Conservation (phyloP, 2,888 invertebrate genomes). For the Nebria salina region DNA sequence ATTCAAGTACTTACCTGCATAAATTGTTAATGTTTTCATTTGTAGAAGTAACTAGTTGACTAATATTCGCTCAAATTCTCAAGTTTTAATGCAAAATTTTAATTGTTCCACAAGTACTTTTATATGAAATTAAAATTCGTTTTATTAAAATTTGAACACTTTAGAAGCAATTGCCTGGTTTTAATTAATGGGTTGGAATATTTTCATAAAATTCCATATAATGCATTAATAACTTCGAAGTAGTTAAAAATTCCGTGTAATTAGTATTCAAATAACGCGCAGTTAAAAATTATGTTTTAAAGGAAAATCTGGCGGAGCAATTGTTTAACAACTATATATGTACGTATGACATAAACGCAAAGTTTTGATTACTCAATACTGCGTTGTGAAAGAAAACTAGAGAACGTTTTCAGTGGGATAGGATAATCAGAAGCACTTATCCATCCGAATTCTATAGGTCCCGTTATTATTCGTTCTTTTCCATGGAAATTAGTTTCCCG, state of each 20-base stretch:
- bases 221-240: no score
- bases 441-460: constrained; percentile 41
- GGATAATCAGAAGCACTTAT: constrained; percentile 44
- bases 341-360: constrained; percentile 15
- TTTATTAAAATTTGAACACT: background rate
- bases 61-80: background rate
- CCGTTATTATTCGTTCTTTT: constrained; percentile 10
- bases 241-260: background rate
- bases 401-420: constrained; percentile 26
- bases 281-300: constrained; percentile 40
- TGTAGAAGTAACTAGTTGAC: background rate
- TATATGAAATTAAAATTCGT: background rate
- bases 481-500: constrained; percentile 40
- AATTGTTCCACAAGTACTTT: background rate
- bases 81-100: background rate
- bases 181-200: no score
- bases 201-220: no score
- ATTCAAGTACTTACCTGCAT: background rate
- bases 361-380: constrained; percentile 33
- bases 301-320: background rate
- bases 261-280: background rate
- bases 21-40: background rate
- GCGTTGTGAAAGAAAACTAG: background rate
- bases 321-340: constrained; percentile 8
- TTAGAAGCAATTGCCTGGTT: no score